A percentile compares a stretch with the other conserved stretches of the same genome.
Conservation (phyloP, 1,140 invertebrate species). For the Chironomus striatipennis region DNA sequence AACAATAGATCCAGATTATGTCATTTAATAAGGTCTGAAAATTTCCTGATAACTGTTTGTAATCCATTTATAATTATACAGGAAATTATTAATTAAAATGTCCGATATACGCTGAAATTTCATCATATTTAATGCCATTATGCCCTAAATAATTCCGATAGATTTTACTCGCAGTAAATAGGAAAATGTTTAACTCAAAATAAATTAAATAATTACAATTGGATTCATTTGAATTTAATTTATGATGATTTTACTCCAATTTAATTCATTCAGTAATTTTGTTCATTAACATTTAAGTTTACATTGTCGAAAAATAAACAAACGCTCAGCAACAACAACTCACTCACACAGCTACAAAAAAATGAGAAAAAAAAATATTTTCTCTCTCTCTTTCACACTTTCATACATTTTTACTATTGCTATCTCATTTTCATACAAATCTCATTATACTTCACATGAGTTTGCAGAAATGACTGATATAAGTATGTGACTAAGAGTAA, state of each 20-base stretch:
- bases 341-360: neutral
- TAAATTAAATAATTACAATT: neutral
- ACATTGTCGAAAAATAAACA: neutral
- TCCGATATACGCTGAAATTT: too few species aligned
- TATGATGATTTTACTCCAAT: neutral
- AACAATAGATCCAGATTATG: too few species aligned
- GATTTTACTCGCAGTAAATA: too few species aligned
- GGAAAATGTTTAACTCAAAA: too few species aligned
- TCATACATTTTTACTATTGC: neutral
- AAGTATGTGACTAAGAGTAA: neutral
- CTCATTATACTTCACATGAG: neutral
- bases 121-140: too few species aligned
- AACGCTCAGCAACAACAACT: neutral
- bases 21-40: too few species aligned
- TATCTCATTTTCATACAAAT: neutral
- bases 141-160: too few species aligned
- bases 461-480: neutral
- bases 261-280: neutral
- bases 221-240: neutral
- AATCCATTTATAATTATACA: too few species aligned
- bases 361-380: neutral
- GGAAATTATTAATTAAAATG: too few species aligned
- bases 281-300: neutral
- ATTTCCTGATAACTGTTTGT: too few species aligned
- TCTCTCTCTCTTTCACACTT: neutral